A percentile compares a stretch with the other conserved stretches of the same genome.
Evolutionary conservation across 2,113 vertebrate genomes (phyloP).

Genomic region (Scomber colias): DNA sequence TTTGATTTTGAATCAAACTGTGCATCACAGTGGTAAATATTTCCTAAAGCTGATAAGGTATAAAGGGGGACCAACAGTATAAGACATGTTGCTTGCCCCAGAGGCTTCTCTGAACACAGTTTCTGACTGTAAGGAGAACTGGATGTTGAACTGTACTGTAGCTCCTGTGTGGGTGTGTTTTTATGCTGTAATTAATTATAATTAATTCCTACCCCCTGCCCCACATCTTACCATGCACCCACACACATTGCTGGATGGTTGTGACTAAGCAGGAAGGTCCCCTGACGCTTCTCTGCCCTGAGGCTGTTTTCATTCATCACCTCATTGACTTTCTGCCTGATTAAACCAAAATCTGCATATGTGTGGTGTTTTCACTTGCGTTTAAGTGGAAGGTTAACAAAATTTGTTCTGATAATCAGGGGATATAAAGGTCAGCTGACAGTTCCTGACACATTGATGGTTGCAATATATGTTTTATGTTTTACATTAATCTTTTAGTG

Average conservation of each 20-base stretch:
- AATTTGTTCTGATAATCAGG: background rate
- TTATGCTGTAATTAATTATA: background rate
- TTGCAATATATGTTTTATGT: background rate
- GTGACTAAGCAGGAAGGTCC: background rate
- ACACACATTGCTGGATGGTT: background rate
- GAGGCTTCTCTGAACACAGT: no score
- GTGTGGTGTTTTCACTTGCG: background rate
- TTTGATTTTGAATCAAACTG: no score
- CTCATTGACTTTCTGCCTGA: background rate
- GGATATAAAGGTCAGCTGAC: background rate
- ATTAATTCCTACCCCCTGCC: background rate
- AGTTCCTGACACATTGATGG: background rate
- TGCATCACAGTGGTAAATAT: background rate
- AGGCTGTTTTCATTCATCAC: background rate
- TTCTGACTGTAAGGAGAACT: no score
- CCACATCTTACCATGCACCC: background rate
- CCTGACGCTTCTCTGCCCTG: background rate
- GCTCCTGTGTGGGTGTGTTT: background rate
- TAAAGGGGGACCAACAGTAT: no score
- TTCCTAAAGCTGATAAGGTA: background rate
- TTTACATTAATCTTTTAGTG: background rate
- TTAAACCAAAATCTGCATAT: background rate
- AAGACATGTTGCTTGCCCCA: background rate
- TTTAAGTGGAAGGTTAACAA: constrained; percentile 1
- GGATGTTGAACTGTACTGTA: no score